Evolutionary conservation across 1,140 invertebrate genomes (phyloP).

Genomic region (Melipona quadrifasciata): DNA sequence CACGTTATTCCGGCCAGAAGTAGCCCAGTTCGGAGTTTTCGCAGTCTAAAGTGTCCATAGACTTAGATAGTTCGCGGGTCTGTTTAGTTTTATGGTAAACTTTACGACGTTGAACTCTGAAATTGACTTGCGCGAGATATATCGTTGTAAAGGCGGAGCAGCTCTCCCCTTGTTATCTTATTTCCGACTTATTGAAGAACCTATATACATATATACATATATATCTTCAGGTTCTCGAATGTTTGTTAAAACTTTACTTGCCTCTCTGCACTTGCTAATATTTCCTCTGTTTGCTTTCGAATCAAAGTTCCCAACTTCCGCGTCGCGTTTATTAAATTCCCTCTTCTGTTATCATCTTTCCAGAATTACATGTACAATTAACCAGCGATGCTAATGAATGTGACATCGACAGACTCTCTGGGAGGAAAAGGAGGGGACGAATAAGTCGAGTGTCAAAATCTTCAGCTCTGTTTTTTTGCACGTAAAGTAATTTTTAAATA

Average conservation of each 20-base stretch:
- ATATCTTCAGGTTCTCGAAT: not conserved
- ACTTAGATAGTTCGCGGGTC: slow-evolving; percentile 2
- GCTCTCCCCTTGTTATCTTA: not conserved
- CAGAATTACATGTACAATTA: not conserved
- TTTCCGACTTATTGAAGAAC: not conserved
- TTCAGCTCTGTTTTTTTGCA: too few species aligned
- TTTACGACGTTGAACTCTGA: slow-evolving; percentile 7
- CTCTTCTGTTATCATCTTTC: not conserved
- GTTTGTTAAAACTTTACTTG: not conserved
- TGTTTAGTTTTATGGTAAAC: slow-evolving; percentile 12
- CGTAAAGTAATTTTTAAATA: too few species aligned
- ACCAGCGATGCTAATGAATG: not conserved
- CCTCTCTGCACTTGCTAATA: not conserved
- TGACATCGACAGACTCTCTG: not conserved
- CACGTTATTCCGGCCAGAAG: not conserved
- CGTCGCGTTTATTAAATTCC: not conserved
- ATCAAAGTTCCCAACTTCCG: not conserved
- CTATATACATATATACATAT: not conserved
- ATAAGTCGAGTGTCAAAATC: too few species aligned
- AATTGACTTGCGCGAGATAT: not conserved
- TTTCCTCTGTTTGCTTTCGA: not conserved
- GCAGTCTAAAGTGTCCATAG: slow-evolving; percentile 13
- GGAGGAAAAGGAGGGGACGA: not conserved
- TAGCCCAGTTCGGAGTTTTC: slow-evolving; percentile 6
- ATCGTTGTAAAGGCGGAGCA: not conserved